Evolutionary conservation across 2,797 vertebrate species (phyloP), one percentile per base, ranked within the genome.

Genomic region (Lagodon rhomboides): DNA sequence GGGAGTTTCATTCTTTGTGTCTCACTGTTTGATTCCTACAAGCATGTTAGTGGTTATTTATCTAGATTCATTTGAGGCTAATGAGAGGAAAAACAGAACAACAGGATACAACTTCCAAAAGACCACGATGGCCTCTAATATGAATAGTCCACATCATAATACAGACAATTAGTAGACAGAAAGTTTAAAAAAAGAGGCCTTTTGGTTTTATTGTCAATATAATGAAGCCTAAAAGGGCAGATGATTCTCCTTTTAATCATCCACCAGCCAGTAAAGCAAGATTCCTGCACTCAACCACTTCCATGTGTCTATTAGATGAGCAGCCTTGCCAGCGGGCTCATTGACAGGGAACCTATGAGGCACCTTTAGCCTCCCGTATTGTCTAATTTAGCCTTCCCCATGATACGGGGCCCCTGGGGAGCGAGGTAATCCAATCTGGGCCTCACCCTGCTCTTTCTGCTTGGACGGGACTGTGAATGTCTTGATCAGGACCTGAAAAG

Each of bases 401-500:
- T 63, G 84, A 85, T 75, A 80, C 64, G 3, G 55, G 65, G 55
- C 77, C 87, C 79, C 85, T 47, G 20, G 73, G 83, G 87, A 67
- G 55, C 9, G n/a, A 64, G 47, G 82, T 90, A 91, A 93, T 93
- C 84, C 86, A 77, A 86, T 82, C 83, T 23, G 11, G 79, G 65
- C 44, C 77, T 75, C 75, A 85, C 71, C 69, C 65, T 73, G 62
- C 73, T 85, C 82, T 56, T 69, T 76, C 69, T 91, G 87, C 83
- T 84, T 72, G 86, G 83, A 74, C 62, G 3, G 54, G 64, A 73
- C 80, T 83, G 75, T 87, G 77, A 89, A 89, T 85, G 86, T 91
- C 90, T 93, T 87, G 82, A 91, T 93, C 87, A 84, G 75, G 79
- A 77, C 86, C 83, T 80, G 74, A 85, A 86, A 80, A 85, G 79